Evolutionary conservation across 2,888 invertebrate species (phyloP).

Genomic region (Pammene fasciana): DNA sequence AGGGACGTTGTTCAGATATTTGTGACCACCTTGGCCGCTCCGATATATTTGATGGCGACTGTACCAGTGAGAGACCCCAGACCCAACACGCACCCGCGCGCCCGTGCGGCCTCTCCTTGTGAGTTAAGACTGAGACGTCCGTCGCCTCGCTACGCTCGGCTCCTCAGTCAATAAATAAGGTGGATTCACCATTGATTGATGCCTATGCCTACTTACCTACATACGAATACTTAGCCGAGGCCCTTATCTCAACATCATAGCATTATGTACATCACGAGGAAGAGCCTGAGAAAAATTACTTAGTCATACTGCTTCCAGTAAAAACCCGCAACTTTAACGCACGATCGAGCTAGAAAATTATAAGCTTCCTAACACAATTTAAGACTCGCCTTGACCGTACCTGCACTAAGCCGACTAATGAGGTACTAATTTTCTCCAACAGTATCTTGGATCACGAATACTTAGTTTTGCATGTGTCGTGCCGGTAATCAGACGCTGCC

Average conservation of each 20-base stretch:
- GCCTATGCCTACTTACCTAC: no score
- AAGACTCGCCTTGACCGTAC: slow-evolving; percentile 39
- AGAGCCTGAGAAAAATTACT: neutral
- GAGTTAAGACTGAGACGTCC: no score
- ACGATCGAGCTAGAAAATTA: slow-evolving; percentile 38
- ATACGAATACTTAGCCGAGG: neutral
- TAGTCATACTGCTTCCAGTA: slow-evolving; percentile 9
- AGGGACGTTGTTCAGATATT: no score
- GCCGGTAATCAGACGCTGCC: slow-evolving; percentile 28
- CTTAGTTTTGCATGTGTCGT: slow-evolving; percentile 33
- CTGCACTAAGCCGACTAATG: slow-evolving; percentile 31
- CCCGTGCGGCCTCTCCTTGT: no score
- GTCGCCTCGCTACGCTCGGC: no score
- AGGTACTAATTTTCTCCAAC: slow-evolving; percentile 28
- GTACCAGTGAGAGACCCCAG: no score
- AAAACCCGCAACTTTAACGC: slow-evolving; percentile 24
- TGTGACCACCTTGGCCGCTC: no score
- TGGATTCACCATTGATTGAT: no score
- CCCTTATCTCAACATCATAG: neutral
- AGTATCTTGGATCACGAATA: slow-evolving; percentile 30
- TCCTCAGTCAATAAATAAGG: no score
- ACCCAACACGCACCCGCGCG: no score
- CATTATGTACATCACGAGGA: neutral
- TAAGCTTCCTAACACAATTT: slow-evolving; percentile 38
- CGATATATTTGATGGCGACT: no score